Percentiles rank a stretch among this genome's conserved stretches.
Evolutionary conservation across 2,797 vertebrate species (phyloP).

Genomic region (Sparidentex hasta): DNA sequence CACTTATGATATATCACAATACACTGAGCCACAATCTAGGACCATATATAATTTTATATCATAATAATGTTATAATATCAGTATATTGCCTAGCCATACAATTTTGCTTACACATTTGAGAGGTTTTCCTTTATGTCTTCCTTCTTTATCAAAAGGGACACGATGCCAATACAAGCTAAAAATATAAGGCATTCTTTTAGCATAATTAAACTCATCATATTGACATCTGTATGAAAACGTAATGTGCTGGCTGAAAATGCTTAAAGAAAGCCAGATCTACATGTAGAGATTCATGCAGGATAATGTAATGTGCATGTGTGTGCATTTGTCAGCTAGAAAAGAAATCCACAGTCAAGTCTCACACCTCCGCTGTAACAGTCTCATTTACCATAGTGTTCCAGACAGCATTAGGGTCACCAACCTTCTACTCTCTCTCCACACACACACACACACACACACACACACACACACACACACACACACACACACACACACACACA

Average conservation of each 20-base stretch:
- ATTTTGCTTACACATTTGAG: not conserved
- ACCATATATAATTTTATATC: too few relatives aligned
- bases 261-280: not conserved
- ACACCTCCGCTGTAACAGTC: conserved; percentile 58
- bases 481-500: too few relatives aligned
- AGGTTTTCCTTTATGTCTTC: not conserved
- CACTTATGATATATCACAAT: too few relatives aligned
- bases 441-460: not conserved
- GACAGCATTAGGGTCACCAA: conserved; percentile 58
- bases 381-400: conserved; percentile 66
- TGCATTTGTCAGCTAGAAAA: not conserved
- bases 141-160: not conserved
- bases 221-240: not conserved
- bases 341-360: conserved; percentile 48
- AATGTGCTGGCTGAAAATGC: conserved; percentile 17
- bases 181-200: not conserved
- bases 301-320: not conserved
- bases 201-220: not conserved
- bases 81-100: too few relatives aligned
- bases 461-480: conserved; percentile 29
- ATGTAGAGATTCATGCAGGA: not conserved
- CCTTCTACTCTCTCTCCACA: not conserved
- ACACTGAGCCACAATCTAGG: too few relatives aligned
- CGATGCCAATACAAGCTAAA: not conserved
- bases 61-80: too few relatives aligned